Percentiles rank a stretch among this genome's conserved stretches.
Evolutionary conservation across 2,113 vertebrate genomes (phyloP).

Genomic region (Sorex fumeus): DNA sequence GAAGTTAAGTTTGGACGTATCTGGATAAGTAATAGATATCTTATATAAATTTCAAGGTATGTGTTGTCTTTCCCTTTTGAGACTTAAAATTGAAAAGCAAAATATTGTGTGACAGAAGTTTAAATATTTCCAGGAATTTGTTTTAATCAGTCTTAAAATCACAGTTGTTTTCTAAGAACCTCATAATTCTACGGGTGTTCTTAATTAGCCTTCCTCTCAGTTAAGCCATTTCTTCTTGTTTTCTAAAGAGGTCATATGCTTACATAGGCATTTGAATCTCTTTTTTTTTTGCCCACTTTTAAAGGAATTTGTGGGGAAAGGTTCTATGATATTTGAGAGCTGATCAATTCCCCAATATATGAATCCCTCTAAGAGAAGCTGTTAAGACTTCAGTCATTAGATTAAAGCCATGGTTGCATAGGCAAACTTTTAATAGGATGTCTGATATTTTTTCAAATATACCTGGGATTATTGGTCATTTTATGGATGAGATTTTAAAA

Average conservation of each 20-base stretch:
- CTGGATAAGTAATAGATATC: constrained; percentile 58
- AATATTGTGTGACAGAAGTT: neutral
- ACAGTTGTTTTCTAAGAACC: neutral
- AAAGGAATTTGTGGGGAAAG: constrained; percentile 14
- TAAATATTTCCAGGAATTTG: constrained; percentile 37
- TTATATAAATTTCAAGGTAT: constrained; percentile 31
- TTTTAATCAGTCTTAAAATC: constrained; percentile 43
- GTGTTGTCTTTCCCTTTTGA: constrained; percentile 63
- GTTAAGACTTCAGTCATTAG: neutral
- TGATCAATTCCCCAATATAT: constrained; percentile 18
- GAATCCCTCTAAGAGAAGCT: constrained; percentile 22
- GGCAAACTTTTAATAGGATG: neutral
- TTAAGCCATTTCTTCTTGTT: constrained; percentile 47
- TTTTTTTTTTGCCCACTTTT: constrained; percentile 1
- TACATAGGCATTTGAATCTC: constrained; percentile 38
- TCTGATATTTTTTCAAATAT: constrained; percentile 5
- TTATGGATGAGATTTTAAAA: neutral
- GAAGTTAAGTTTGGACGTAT: constrained; percentile 66
- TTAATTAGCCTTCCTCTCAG: neutral
- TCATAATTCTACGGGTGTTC: neutral
- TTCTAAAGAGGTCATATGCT: constrained; percentile 6
- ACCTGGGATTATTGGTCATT: neutral
- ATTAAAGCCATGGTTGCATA: neutral
- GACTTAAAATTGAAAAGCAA: constrained; percentile 43
- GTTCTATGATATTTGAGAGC: neutral